A percentile compares a stretch with the other conserved stretches of the same genome.
These are phyloP conservation scores for Halictus rubicundus DNA, from an alignment of 1,140 invertebrate species.

Conservation along the genomic window DNA sequence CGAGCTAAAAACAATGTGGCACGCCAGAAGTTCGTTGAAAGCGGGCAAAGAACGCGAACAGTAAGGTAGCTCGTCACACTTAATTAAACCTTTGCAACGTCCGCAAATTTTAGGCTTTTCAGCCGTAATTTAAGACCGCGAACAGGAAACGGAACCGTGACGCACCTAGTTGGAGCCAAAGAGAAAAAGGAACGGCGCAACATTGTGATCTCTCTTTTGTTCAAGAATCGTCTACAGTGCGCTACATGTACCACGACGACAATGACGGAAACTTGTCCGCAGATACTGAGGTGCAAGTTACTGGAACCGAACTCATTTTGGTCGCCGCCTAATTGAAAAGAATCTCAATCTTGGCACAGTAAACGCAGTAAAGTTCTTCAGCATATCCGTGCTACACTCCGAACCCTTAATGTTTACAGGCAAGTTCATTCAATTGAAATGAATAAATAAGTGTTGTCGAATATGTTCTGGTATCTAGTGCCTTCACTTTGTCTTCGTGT, in stretches of 20 bases:
- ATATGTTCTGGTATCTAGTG: too few relatives aligned
- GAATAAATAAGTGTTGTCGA: too few relatives aligned
- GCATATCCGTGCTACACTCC: too few relatives aligned
- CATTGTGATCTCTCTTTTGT: constrained; percentile 6
- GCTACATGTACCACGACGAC: not conserved
- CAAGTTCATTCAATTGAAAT: too few relatives aligned
- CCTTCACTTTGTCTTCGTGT: too few relatives aligned
- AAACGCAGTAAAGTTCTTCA: too few relatives aligned
- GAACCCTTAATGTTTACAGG: too few relatives aligned
- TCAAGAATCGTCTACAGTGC: not conserved
- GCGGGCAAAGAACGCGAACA: not conserved
- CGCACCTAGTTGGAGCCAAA: not conserved
- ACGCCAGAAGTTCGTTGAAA: not conserved
- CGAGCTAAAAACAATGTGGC: not conserved
- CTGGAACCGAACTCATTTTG: not conserved
- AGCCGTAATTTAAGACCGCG: not conserved
- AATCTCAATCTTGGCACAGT: not conserved
- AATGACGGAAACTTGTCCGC: not conserved
- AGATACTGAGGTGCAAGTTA: not conserved
- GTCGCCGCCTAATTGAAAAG: not conserved
- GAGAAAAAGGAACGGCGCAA: not conserved
- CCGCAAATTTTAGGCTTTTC: constrained; percentile 10
- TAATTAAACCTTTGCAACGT: constrained; percentile 8
- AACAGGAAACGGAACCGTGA: not conserved
- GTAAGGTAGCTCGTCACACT: not conserved